Base-by-base conservation (phyloP, 2,797 vertebrate species). In the Catostomus latipinnis region DNA sequence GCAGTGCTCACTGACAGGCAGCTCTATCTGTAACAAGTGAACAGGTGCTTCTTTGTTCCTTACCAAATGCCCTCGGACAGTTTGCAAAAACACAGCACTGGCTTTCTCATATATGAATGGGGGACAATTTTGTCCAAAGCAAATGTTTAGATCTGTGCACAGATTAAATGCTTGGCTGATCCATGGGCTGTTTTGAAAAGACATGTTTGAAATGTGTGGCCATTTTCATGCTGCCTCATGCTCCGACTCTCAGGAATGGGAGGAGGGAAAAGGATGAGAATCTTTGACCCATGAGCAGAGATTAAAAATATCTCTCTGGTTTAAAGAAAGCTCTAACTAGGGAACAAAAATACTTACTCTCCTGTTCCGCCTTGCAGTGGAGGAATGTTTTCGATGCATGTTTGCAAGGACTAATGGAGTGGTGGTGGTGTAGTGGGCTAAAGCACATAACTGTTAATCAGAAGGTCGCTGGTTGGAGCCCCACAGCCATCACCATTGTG, bases 11-110 rank as follows among this genome's bases (percentile, higher is more conserved):
- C 84, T 78, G 90, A 92, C 94, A 93, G 90, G 90, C 93, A 90
- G 87, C 83, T 87, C 82, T 83, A 86, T 88, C 83, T 90, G 86
- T 71, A 89, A 88, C 81, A 83, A 89, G 87, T 85, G 84, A 92
- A 93, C 93, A 95, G 94, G 94, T 94, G 94, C 87, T 84, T 88
- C 88, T 90, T 92, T 86, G 88, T 87, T 83, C 74, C 81, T 88
- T 87, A 76, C 77, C 88, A 90, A 91, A 89, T 84, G 82, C 56
- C 85, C 83, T 74, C 57, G 58, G 49, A 71, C 66, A 73, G 63
- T 76, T 70, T 62, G 73, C 56, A 68, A 82, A 81, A 76, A 80
- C 58, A 74, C 11, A n/a, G 78, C 0, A 1, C 49, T 53, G 69
- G 57, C 80, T 88, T 90, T 84, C 65, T 34, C 79, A 87, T 86